phyloP scores from a whole-genome alignment of 2,113 vertebrate species.

The Siniperca chuatsi region DNA sequence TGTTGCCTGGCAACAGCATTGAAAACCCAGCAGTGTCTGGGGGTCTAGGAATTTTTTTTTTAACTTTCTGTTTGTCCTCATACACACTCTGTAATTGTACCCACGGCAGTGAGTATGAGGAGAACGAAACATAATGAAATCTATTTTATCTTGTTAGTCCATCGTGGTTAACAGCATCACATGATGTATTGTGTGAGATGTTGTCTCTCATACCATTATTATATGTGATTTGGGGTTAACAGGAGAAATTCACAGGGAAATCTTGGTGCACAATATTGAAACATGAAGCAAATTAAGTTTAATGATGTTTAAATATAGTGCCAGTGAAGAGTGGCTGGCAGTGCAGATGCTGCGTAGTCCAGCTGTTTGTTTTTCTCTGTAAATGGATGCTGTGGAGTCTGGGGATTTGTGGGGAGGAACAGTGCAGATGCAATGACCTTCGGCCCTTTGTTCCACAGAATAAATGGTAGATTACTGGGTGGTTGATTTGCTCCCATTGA shows the following conservation, averaged over 20 bases:
- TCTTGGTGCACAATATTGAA: constrained; percentile 1
- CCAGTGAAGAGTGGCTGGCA: constrained; percentile 22
- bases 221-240: background rate
- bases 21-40: constrained; percentile 74
- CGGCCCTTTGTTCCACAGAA: constrained; percentile 77
- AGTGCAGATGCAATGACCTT: constrained; percentile 69
- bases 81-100: constrained; percentile 66
- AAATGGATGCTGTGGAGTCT: constrained; percentile 65
- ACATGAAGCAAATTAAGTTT: constrained; percentile 5
- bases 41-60: constrained; percentile 63
- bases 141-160: background rate
- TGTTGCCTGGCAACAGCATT: constrained; percentile 86
- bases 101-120: constrained; percentile 35
- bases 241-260: constrained; percentile 6
- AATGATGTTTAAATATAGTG: constrained; percentile 34
- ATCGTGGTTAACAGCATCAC: background rate
- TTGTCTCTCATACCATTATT: background rate
- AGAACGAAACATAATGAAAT: constrained; percentile 5
- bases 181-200: background rate
- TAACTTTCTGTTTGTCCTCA: constrained; percentile 74
- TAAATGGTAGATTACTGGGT: constrained; percentile 49
- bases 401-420: constrained; percentile 73
- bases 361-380: constrained; percentile 71
- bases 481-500: constrained; percentile 11
- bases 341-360: constrained; percentile 63